These are phyloP conservation scores for Sarcophaga variegata DNA, from an alignment of 2,888 invertebrate species.

Conservation along the genomic window DNA sequence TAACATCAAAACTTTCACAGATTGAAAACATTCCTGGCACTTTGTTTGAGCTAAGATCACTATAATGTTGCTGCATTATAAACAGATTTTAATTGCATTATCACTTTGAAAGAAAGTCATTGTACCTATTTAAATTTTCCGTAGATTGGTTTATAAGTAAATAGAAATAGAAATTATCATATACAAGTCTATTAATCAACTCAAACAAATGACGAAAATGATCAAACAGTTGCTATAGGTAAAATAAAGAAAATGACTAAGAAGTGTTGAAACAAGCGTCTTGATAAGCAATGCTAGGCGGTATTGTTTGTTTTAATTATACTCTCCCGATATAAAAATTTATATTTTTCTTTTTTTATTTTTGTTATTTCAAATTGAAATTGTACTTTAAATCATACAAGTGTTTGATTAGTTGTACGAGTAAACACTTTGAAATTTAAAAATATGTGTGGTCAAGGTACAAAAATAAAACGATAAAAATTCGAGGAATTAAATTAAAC, in stretches of 20 bases:
- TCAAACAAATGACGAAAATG: not conserved
- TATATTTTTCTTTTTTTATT: not conserved
- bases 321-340: slow-evolving; percentile 18
- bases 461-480: slow-evolving; percentile 28
- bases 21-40: too few species aligned
- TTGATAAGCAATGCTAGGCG: slow-evolving; percentile 8
- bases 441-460: slow-evolving; percentile 36
- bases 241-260: slow-evolving; percentile 5
- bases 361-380: not conserved
- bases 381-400: not conserved
- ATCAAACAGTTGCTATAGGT: not conserved
- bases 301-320: slow-evolving; percentile 20
- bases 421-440: not conserved
- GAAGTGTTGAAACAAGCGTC: not conserved
- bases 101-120: too few species aligned
- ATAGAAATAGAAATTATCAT: not conserved
- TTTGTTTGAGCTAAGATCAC: too few species aligned
- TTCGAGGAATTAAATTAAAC: not conserved
- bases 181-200: not conserved
- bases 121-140: not conserved
- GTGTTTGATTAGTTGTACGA: not conserved
- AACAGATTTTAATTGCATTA: too few species aligned
- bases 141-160: not conserved
- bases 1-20: too few species aligned
- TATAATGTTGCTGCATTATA: too few species aligned